Evolutionary conservation across 2,113 vertebrate species (phyloP), one percentile per base, ranked within the genome.

Genomic region (Pristiophorus japonicus): DNA sequence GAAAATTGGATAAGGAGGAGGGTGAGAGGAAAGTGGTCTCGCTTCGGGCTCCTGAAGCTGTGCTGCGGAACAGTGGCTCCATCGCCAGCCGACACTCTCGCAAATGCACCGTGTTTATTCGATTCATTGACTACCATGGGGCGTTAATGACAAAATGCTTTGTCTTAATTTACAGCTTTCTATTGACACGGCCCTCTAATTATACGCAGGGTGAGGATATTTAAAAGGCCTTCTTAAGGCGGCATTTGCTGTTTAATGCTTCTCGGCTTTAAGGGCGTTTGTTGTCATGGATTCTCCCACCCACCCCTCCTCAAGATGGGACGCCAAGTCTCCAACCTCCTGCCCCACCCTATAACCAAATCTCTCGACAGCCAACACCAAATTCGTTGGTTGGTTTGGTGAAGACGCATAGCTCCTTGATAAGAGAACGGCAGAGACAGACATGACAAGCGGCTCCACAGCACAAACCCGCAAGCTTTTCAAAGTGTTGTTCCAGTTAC

Each of bases 41-140:
- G 66, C 65, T 95, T 96, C 87, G 96, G 95, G 95, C 96, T 95
- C 94, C 67, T 62, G 95, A 85, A 91, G 95, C 70, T 90, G 88
- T 78, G 96, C 96, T 97, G 96, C 96, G 96, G 96, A 96, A 96
- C 96, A 96, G 96, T 96, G 96, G 96, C 96, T 90, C 95, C 96
- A 96, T 96, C 81, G 38, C 87, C 96, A 95, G 96, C 96, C 96
- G 96, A 96, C 84, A 78, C 90, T 96, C 96, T 96, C 95, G 96
- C 96, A 95, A 96, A 95, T 95, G 65, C 96, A 78, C 96, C 92
- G 59, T 63, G 38, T 78, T 95, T 59, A 59, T 81, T 94, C 90
- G 67, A 75, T 62, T 30, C 81, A 92, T 73, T 91, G 90, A 95
- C 90, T n/a, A 92, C 81, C 70, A 94, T 51, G 34, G 66, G 66